Base-by-base conservation (phyloP, 2,797 vertebrate species). In the Harpagifer antarcticus region DNA sequence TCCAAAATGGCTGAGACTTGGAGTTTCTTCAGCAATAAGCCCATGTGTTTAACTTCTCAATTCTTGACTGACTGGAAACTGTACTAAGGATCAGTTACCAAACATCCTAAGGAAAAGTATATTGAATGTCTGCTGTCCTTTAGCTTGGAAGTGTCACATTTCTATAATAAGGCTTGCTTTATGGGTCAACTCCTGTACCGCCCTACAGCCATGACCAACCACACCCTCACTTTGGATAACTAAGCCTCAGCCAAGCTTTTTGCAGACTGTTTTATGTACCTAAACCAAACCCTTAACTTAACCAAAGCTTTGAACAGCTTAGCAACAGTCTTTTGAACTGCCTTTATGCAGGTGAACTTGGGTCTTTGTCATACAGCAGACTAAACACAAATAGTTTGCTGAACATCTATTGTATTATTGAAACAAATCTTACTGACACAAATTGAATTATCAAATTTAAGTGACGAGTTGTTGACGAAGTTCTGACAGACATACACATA, bases 271-370 rank as follows among this genome's bases (percentile, higher is more conserved):
- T 61, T 13, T 23, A 31, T 57, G 61, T 50, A 50, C 44, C 9
- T 43, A 57, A 49, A 57, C 19, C 45, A 68, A 68, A 59, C 56
- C 56, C 56, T 70, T 31, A 43, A 50, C 37, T 42, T 3, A 44
- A 31, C 1, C 47, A 59, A 59, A 43, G 47, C 11, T 37, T 44
- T 33, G 3, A 13, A 40, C 53, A 47, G 14, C 19, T 37, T 37
- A 47, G 17, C 27, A 57, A 16, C 13, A 33, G 16, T 55, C 19
- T 20, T 6, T 44, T 54, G 63, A 27, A 44, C 20, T 13, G 33
- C 33, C 9, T 49, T 37, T 48, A 9, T 17, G 17, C 6, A 19
- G 47, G 5, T 48, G 27, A 19, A 31, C 17, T 27, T 27, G 7
- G 53, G 50, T 43, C 16, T 8, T 27, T 52, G 19, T 23, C n/a